These are phyloP conservation scores for Hylomyscus alleni DNA, from an alignment of 2,797 vertebrate genomes.

Conservation along the genomic window DNA sequence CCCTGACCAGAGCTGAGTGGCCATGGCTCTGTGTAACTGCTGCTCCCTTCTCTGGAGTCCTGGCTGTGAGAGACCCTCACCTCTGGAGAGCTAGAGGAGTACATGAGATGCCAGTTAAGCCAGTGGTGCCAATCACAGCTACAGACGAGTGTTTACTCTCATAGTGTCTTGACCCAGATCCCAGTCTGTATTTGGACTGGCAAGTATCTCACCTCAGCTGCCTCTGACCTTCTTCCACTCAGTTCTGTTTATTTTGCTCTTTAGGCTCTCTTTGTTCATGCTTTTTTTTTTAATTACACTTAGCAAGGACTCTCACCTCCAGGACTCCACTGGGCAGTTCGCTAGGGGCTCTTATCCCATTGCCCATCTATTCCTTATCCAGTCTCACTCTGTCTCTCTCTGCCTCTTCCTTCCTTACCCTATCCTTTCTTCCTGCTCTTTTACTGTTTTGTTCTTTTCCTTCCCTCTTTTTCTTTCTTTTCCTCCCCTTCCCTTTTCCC, in stretches of 20 bases:
- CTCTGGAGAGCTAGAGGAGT: neutral
- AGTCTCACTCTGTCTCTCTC: neutral
- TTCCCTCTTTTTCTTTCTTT: too few relatives aligned
- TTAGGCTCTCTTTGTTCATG: neutral
- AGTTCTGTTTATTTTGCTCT: neutral
- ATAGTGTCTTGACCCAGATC: neutral
- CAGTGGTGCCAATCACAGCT: neutral
- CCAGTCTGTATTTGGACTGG: slow-evolving; percentile 10
- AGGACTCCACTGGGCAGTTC: neutral
- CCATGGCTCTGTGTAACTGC: neutral
- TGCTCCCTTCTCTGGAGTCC: neutral
- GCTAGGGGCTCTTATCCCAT: neutral
- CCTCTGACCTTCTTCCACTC: neutral
- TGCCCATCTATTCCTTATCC: neutral
- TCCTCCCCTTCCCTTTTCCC: neutral
- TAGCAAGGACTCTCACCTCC: neutral
- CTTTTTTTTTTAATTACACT: neutral
- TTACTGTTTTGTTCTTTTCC: too few relatives aligned
- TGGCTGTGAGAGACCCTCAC: neutral
- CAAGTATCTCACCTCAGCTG: neutral
- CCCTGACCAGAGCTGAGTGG: neutral
- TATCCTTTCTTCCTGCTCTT: too few relatives aligned
- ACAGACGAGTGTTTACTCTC: neutral
- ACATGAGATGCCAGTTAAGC: neutral
- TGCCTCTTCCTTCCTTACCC: neutral